Percentiles rank a stretch among this genome's conserved stretches.
phyloP scores from a whole-genome alignment of 2,888 invertebrate genomes.

The Parapristionchus giblindavisi region DNA sequence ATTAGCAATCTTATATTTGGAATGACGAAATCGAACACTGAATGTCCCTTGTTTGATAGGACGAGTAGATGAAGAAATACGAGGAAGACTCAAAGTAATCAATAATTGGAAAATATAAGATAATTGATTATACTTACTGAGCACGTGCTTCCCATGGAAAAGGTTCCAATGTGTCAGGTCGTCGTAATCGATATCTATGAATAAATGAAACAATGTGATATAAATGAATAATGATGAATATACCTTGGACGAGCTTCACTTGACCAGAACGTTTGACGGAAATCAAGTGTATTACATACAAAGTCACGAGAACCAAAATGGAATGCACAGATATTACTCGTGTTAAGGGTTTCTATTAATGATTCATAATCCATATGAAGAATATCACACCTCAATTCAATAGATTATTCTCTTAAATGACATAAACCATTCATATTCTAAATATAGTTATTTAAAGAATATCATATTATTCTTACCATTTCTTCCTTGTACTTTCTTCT shows the following conservation, averaged over 20 bases:
- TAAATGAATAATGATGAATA: not conserved
- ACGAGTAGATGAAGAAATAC: not conserved
- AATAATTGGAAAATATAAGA: not conserved
- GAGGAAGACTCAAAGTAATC: not conserved
- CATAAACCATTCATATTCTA: not conserved
- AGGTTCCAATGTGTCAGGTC: not conserved
- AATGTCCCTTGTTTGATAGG: not conserved
- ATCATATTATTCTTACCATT: not conserved
- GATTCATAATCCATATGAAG: not conserved
- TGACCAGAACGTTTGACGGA: conserved; percentile 16
- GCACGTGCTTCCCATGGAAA: conserved; percentile 1
- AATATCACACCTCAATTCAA: conserved; percentile 25
- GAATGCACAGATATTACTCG: conserved; percentile 6
- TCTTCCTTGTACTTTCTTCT: not conserved
- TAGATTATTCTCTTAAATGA: not conserved
- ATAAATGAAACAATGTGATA: not conserved
- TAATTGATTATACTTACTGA: no score
- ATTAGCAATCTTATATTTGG: conserved; percentile 19
- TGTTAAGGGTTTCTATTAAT: not conserved
- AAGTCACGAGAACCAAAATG: conserved; percentile 33
- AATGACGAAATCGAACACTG: conserved; percentile 4
- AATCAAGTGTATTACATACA: conserved; percentile 4
- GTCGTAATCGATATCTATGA: not conserved
- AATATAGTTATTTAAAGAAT: not conserved
- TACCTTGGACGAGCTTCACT: conserved; percentile 15